These are phyloP conservation scores for Drosophila nebulosa DNA, from an alignment of 1,140 invertebrate genomes.

Conservation along the genomic window DNA sequence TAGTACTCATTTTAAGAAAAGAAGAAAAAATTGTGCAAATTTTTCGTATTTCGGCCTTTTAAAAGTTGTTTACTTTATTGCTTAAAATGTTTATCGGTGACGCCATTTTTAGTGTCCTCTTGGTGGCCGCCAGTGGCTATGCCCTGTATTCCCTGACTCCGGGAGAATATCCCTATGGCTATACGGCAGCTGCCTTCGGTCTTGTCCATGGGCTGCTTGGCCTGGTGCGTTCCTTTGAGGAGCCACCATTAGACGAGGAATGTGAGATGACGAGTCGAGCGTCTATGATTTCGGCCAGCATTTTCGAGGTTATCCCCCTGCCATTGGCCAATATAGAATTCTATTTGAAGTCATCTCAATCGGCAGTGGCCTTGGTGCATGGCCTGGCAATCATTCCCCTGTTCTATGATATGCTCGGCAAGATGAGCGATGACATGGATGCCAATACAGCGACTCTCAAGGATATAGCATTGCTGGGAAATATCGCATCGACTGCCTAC, in stretches of 20 bases:
- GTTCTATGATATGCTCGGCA: neutral
- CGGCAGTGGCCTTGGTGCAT: neutral
- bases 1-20: too few relatives aligned
- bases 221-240: neutral
- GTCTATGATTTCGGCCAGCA: neutral
- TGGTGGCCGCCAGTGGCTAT: conserved; percentile 41
- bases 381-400: neutral
- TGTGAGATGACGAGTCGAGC: neutral
- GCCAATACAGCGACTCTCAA: neutral
- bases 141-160: conserved; percentile 27
- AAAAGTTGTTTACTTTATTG: neutral
- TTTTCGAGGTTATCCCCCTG: neutral
- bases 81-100: neutral
- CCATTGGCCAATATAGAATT: neutral
- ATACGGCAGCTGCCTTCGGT: conserved; percentile 45
- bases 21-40: neutral
- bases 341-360: neutral
- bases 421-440: neutral
- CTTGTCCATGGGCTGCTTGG: conserved; percentile 10
- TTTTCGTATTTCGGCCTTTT: neutral
- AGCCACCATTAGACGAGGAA: neutral
- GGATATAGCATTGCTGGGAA: neutral
- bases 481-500: neutral
- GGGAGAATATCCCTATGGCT: conserved; percentile 47
- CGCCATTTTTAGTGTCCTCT: conserved; percentile 16